Conservation (phyloP, 2,888 invertebrate genomes). For the Quadroppia sp. region DNA sequence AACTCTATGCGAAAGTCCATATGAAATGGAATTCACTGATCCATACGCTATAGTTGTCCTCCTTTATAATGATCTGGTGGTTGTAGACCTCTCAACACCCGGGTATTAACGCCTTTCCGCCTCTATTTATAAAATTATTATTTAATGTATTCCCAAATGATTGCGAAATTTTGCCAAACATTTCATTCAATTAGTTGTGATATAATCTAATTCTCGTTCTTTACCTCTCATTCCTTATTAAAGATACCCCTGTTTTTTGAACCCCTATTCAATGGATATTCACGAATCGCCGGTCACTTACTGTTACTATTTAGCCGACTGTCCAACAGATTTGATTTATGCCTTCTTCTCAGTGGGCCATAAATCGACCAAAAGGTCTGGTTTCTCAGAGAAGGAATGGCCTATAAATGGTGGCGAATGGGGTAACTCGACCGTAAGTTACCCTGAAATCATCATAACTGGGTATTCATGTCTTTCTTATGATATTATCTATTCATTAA, state of each 20-base stretch:
- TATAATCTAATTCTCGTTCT: neutral
- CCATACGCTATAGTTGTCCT: conserved; percentile 97
- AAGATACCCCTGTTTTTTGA: conserved; percentile 91
- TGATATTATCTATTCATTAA: neutral
- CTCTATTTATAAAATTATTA: neutral
- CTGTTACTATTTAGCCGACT: conserved; percentile 94
- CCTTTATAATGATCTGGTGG: conserved; percentile 94
- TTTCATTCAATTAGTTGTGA: neutral
- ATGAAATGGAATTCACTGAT: conserved; percentile 73
- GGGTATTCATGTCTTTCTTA: conserved; percentile 62
- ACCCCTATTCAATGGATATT: conserved; percentile 99
- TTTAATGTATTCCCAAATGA: neutral
- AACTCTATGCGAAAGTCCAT: conserved; percentile 90
- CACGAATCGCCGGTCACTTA: conserved; percentile 98
- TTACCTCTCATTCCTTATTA: neutral
- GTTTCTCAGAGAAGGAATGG: conserved; percentile 90
- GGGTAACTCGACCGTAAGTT: conserved; percentile 91
- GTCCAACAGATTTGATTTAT: conserved; percentile 94
- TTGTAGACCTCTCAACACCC: conserved; percentile 88
- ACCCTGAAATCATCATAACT: conserved; percentile 97
- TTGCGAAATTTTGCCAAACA: neutral
- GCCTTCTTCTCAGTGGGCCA: conserved; percentile 93
- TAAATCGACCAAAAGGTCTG: conserved; percentile 57
- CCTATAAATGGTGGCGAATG: conserved; percentile 94
- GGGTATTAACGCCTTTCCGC: conserved; percentile 57